These are phyloP conservation scores for Caenorhabditis zanzibari DNA, from an alignment of 2,888 invertebrate species.

Conservation along the genomic window DNA sequence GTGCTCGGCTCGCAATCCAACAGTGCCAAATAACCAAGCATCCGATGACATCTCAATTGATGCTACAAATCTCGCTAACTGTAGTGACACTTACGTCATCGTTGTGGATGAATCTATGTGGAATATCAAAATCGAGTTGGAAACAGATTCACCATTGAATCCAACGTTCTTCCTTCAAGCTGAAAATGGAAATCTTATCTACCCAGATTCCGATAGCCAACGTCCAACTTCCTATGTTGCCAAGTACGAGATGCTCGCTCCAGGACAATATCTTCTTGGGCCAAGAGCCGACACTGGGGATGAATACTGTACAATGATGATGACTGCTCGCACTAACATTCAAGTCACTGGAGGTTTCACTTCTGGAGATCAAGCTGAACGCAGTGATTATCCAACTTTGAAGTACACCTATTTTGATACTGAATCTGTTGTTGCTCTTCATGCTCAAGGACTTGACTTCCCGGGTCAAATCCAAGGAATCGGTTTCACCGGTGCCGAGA, in stretches of 20 bases:
- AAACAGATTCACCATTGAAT: conserved; percentile 64
- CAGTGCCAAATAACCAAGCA: conserved; percentile 50
- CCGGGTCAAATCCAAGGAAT: conserved; percentile 64
- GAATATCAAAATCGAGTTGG: conserved; percentile 65
- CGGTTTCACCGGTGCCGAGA: conserved; percentile 67
- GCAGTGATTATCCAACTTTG: conserved; percentile 68
- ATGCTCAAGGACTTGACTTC: conserved; percentile 58
- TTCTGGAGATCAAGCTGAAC: conserved; percentile 51
- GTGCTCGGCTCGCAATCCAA: conserved; percentile 63
- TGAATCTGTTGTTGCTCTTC: conserved; percentile 56
- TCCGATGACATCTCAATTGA: conserved; percentile 65
- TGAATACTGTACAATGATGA: conserved; percentile 63
- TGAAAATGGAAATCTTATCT: conserved; percentile 61
- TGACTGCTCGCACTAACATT: conserved; percentile 62
- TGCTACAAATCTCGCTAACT: conserved; percentile 68
- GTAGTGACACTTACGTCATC: conserved; percentile 58
- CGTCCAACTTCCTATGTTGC: conserved; percentile 26
- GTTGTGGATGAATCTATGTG: conserved; percentile 73
- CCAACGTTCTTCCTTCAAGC: conserved; percentile 69
- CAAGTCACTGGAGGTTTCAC: conserved; percentile 70
- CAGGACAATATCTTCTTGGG: conserved; percentile 68
- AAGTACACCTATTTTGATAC: conserved; percentile 63
- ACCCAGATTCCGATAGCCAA: conserved; percentile 36
- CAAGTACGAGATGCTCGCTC: conserved; percentile 42
- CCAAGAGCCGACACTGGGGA: conserved; percentile 68